phyloP scores from a whole-genome alignment of 2,797 vertebrate genomes.

The Crenuchus spilurus region DNA sequence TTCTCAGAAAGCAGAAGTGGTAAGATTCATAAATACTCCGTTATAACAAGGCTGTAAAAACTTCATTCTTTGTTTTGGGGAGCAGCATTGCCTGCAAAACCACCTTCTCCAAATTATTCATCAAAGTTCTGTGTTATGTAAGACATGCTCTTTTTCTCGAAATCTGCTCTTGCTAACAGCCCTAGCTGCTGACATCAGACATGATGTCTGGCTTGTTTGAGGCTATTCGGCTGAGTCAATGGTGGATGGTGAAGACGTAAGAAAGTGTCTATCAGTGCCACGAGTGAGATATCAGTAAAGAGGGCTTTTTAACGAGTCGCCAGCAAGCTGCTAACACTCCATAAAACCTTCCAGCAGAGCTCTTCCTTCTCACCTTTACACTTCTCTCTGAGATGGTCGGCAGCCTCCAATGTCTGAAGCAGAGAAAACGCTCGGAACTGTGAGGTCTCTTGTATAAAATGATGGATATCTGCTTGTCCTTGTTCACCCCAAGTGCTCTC shows the following conservation, averaged over 20 bases:
- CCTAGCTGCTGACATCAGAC: not conserved
- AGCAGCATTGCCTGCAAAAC: not conserved
- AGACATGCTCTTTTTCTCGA: not conserved
- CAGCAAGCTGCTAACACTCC: constrained; percentile 13
- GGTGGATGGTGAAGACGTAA: not conserved
- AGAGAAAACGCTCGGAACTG: constrained; percentile 43
- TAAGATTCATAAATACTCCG: not conserved
- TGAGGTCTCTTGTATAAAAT: constrained; percentile 45
- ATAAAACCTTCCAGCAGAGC: constrained; percentile 26
- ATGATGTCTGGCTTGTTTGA: not conserved
- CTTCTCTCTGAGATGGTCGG: constrained; percentile 34
- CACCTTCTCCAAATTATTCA: not conserved
- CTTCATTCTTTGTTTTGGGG: not conserved
- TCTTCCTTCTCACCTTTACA: constrained; percentile 44
- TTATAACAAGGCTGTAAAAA: not conserved
- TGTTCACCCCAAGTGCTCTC: constrained; percentile 5
- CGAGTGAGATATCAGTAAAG: constrained; percentile 26
- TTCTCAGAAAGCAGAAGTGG: not conserved
- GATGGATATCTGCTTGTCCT: constrained; percentile 26
- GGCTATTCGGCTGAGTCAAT: constrained; percentile 19
- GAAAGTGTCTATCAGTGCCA: constrained; percentile 16
- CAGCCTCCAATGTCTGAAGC: constrained; percentile 5
- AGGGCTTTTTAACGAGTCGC: constrained; percentile 24
- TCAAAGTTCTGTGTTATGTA: not conserved
- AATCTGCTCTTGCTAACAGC: not conserved